Evolutionary conservation across 2,113 vertebrate genomes (phyloP), one percentile per base, ranked within the genome.

Genomic region (Cygnus buccinator): DNA sequence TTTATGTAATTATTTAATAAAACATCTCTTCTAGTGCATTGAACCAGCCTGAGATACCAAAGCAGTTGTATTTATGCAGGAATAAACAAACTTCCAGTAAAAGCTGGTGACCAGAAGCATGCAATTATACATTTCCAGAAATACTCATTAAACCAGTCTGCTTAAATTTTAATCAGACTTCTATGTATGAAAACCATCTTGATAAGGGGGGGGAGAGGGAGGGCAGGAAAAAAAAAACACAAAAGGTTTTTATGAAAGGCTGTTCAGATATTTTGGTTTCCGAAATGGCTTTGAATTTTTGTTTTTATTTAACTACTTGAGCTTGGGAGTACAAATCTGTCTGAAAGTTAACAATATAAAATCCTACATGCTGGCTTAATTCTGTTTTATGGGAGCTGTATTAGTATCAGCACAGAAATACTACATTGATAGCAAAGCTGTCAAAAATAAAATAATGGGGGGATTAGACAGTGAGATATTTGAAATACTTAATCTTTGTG

Each of bases 31-130:
- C 87, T 76, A 48, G 74, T 91, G 61, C 50, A 13, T 35, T 92
- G 96, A 95, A 85, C 46, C 84, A 96, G 90, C 67, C 43, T 78
- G 91, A 93, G 97, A 96, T 93, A 90, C 88, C 71, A 85, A 94
- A 83, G 66, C 85, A 95, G 93, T 97, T 87, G 71, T 94, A 94
- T 97, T 97, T 95, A 95, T 92, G 70, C 70, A 95, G 96, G 81
- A 97, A 75, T 95, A 95, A 97, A 96, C 86, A 90, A 96, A 91
- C 88, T 97, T 97, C 95, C 93, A 96, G 89, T 97, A 97, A 97
- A 97, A 91, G 87, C 87, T 96, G 80, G 78, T 96, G 92, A 97
- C 88, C 92, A 94, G 91, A 74, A 97, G 93, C 90, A 94, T 93
- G 95, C 90, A 95, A 95, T 91, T 93, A 91, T 44, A 84, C 62